Evolutionary conservation across 2,113 vertebrate genomes (phyloP).

Genomic region (Sisor rabdophorus): DNA sequence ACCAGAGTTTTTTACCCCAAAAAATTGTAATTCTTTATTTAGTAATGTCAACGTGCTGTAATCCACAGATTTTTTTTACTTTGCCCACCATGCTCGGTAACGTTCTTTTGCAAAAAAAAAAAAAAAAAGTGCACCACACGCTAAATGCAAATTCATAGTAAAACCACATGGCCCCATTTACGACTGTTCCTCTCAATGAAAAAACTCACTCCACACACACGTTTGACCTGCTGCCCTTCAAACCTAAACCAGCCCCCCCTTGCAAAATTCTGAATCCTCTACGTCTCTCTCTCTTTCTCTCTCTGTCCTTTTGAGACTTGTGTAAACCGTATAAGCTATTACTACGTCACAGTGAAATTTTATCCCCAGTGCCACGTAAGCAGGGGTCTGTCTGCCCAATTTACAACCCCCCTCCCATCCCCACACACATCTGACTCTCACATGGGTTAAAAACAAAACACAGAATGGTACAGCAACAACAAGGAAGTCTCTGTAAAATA

Average conservation of each 20-base stretch:
- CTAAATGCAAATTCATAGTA: constrained; percentile 23
- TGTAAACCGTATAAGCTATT: constrained; percentile 26
- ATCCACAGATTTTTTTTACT: constrained; percentile 11
- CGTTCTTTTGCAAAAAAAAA: neutral
- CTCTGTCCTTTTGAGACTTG: neutral
- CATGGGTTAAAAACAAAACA: constrained; percentile 30
- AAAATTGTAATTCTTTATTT: neutral
- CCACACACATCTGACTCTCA: constrained; percentile 40
- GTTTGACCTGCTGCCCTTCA: constrained; percentile 20
- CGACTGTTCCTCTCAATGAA: constrained; percentile 28
- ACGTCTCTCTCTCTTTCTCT: neutral
- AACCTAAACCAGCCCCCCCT: constrained; percentile 1
- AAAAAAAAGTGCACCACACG: constrained; percentile 12
- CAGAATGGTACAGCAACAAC: constrained; percentile 7
- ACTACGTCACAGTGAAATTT: constrained; percentile 30
- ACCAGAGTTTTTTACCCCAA: neutral
- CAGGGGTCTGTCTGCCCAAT: constrained; percentile 22
- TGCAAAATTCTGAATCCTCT: constrained; percentile 13
- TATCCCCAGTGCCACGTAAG: constrained; percentile 26
- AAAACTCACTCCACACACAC: constrained; percentile 17
- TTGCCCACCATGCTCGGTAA: constrained; percentile 27
- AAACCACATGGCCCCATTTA: constrained; percentile 21
- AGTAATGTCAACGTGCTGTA: neutral
- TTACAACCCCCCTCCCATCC: neutral
- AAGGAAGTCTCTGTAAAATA: constrained; percentile 4